phyloP scores from a whole-genome alignment of 2,797 vertebrate genomes.

The Hyperoplus immaculatus region DNA sequence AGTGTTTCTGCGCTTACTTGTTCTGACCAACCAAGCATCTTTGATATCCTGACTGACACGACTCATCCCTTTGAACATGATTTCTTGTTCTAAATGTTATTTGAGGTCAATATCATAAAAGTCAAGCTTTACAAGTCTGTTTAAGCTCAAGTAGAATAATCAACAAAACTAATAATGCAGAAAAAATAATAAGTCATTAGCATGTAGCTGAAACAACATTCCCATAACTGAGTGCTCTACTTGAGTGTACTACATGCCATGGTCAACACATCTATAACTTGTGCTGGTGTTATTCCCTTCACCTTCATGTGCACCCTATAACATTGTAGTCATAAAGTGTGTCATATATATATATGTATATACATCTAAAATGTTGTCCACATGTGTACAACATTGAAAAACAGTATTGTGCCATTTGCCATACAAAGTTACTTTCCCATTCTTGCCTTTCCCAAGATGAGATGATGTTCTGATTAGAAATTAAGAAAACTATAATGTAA shows the following conservation, averaged over 20 bases:
- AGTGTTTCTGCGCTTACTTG: constrained; percentile 58
- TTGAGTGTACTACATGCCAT: not conserved
- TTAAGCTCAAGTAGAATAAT: not conserved
- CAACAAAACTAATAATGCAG: not conserved
- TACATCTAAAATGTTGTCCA: not conserved
- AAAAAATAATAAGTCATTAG: not conserved
- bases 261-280: not conserved
- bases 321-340: not conserved
- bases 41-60: constrained; percentile 37
- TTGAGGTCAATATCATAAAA: constrained; percentile 2
- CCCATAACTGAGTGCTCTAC: not conserved
- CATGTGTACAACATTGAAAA: not conserved
- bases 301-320: not conserved
- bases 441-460: no score
- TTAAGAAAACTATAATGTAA: not conserved
- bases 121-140: not conserved
- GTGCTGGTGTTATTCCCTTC: no score
- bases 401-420: not conserved
- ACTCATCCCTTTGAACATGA: constrained; percentile 25
- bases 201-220: not conserved
- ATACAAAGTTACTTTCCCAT: no score
- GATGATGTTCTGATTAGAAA: not conserved
- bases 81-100: constrained; percentile 14
- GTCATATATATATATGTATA: not conserved
- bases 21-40: constrained; percentile 32